phyloP scores from a whole-genome alignment of 2,888 invertebrate genomes.

The Cerastis rubricosa region DNA sequence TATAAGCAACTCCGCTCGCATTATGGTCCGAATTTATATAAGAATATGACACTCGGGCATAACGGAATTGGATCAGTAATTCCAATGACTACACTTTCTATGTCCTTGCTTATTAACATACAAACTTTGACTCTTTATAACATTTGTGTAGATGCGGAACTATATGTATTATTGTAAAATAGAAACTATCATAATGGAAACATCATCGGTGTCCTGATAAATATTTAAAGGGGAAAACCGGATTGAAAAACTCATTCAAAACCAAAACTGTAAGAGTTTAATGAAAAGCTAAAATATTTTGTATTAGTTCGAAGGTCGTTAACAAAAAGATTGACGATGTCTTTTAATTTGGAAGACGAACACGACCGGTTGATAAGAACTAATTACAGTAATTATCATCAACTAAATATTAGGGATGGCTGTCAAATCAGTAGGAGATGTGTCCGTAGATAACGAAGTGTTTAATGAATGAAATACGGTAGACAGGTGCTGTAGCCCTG shows the following conservation, averaged over 20 bases:
- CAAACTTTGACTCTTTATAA: not conserved
- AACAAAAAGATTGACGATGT: not conserved
- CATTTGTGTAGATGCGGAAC: not conserved
- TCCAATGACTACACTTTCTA: not conserved
- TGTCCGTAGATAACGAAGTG: constrained; percentile 17
- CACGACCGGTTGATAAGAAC: constrained; percentile 15
- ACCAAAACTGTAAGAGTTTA: not conserved
- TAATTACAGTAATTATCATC: constrained; percentile 27
- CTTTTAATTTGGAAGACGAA: not conserved
- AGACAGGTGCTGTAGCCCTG: constrained; percentile 16
- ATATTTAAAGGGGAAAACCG: not conserved
- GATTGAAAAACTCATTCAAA: not conserved
- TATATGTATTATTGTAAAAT: not conserved
- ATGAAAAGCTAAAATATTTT: not conserved
- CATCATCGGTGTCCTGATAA: not conserved
- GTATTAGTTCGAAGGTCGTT: not conserved
- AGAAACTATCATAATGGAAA: not conserved
- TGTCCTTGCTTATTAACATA: not conserved
- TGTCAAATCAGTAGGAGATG: constrained; percentile 34
- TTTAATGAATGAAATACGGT: constrained; percentile 17
- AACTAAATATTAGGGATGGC: constrained; percentile 10
- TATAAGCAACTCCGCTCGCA: not conserved
- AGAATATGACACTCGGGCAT: not conserved
- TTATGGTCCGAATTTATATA: not conserved
- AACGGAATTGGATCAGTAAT: not conserved